Conservation (phyloP, 2,113 vertebrate genomes). For the Helogale parvula region DNA sequence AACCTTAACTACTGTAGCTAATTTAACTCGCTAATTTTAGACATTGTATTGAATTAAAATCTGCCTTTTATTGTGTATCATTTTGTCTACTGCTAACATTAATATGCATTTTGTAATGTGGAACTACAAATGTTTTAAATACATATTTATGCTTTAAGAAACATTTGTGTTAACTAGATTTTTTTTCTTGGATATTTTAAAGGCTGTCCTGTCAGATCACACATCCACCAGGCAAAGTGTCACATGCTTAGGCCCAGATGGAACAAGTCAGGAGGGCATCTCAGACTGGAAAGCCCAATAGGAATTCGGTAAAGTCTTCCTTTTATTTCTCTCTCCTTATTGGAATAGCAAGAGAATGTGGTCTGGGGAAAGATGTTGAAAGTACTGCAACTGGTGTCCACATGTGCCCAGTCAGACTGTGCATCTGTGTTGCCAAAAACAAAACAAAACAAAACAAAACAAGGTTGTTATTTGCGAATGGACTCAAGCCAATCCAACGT, state of each 20-base stretch:
- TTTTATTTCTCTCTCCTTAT: not conserved
- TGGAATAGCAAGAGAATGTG: not conserved
- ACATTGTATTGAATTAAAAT: slow-evolving; percentile 68
- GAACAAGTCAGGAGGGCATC: not conserved
- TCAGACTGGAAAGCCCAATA: not conserved
- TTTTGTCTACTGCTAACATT: slow-evolving; percentile 62
- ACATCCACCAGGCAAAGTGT: not conserved
- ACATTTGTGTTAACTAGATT: not conserved
- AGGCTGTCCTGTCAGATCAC: not conserved
- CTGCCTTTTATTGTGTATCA: slow-evolving; percentile 62
- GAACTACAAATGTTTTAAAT: slow-evolving; percentile 49
- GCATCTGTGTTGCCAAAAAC: not conserved
- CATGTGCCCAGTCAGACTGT: not conserved
- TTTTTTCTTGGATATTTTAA: not conserved
- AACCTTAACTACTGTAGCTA: slow-evolving; percentile 82
- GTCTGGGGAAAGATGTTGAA: not conserved
- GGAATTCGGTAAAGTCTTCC: not conserved
- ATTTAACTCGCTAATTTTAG: slow-evolving; percentile 78
- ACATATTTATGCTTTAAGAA: slow-evolving; percentile 47
- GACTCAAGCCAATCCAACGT: not conserved
- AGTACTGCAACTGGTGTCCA: not conserved
- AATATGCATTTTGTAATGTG: slow-evolving; percentile 65
- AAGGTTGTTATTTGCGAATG: not conserved
- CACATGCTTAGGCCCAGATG: not conserved
- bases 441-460: not conserved